These are phyloP conservation scores for Macropus fuliginosus DNA, from an alignment of 2,797 vertebrate genomes.

Conservation along the genomic window DNA sequence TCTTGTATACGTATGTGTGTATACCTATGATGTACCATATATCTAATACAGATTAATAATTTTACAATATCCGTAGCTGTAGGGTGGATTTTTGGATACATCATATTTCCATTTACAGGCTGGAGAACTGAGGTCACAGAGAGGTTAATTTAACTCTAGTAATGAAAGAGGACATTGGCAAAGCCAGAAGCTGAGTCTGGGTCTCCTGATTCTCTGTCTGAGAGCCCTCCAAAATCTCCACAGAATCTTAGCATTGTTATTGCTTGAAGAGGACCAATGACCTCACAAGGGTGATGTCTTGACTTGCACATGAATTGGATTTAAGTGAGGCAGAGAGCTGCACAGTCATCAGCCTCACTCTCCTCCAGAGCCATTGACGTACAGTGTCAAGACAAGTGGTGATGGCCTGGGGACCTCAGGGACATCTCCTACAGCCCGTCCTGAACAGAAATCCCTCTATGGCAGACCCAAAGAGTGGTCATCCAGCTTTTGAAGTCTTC, in stretches of 20 bases:
- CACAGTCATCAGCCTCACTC: not conserved
- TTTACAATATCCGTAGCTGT: not conserved
- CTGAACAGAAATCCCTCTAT: not conserved
- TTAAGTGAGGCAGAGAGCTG: not conserved
- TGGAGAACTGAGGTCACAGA: not conserved
- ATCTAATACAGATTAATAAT: not conserved
- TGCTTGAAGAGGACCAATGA: not conserved
- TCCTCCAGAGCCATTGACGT: not conserved
- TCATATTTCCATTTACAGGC: not conserved
- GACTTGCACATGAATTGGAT: not conserved
- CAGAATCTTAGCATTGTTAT: not conserved
- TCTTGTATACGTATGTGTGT: not conserved
- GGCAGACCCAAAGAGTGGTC: not conserved
- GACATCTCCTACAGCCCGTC: not conserved
- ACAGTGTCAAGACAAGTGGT: not conserved
- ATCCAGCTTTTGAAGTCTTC: not conserved
- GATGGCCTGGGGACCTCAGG: not conserved
- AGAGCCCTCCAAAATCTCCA: not conserved
- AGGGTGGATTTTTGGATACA: not conserved
- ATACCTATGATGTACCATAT: not conserved
- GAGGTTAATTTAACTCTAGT: not conserved
- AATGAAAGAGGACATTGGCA: not conserved
- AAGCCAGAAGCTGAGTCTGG: not conserved
- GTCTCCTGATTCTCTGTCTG: not conserved
- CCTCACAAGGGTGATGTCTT: not conserved